Base-by-base conservation (phyloP, 2,888 invertebrate species). In the Drosophila nr. medialis region DNA sequence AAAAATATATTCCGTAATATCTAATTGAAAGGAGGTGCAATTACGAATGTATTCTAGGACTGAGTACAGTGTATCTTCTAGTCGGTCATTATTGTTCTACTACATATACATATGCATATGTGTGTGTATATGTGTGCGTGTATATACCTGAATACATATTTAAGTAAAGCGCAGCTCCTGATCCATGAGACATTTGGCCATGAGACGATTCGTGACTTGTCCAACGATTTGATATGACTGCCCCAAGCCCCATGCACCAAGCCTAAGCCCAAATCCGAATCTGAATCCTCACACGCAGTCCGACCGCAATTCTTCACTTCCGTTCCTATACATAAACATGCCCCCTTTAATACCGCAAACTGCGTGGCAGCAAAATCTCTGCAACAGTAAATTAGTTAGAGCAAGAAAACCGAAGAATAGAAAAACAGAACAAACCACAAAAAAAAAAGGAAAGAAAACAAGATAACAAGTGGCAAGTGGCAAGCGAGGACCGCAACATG, bases 401-500 rank as follows among this genome's bases (percentile, higher is more conserved):
- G 34, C 34, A 34, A n/a, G 51, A 61, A 51, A 34, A 50, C 42
- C 42, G 45, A 32, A n/a, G 38, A 48, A 36, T 21, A 27, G 27
- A n/a, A 36, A 15, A 30, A 15, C 13, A 21, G 4, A 55, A 13
- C 6, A 29, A 48, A n/a, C 15, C 24, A 58, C 36, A 58, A 11
- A 24, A 48, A 42, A 42, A 24, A 15, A 8, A 32, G 8, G 36
- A 29, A 40, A 36, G 32, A 54, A 27, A n/a, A 34, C 21, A 32
- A n/a, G 29, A 36, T 50, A 55, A 38, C 54, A 56, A 65, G 51
- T 45, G 73, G 62, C 67, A 62, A 67, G 77, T 60, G 72, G 67
- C 64, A 63, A 64, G 42, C 58, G 53, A 71, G 80, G 61, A 85
- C 85, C 76, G 79, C 81, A 86, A 83, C 86, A 83, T 80, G 84